Base-by-base conservation (phyloP, 2,888 invertebrate species). In the Chydorus sphaericus region DNA sequence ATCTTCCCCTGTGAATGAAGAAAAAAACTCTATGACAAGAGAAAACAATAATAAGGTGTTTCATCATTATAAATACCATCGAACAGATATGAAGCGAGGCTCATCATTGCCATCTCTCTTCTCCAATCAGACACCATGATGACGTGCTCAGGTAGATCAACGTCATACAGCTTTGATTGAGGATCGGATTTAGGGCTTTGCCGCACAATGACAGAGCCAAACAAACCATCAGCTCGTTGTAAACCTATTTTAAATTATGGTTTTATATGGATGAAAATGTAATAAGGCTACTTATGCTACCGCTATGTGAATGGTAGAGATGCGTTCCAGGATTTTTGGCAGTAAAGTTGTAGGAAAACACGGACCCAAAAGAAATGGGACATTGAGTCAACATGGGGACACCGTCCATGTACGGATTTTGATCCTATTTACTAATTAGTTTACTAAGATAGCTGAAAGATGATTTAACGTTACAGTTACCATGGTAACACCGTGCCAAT, bases 1-100 rank as follows among this genome's bases (percentile, higher is more conserved):
- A 64, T 84, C 80, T 0, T 85, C 88, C 20, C 74, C 73, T 91
- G 88, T 66, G 89, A 86, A 67, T 91, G 90, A 18, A 80, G 78
- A 0, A 85, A 75, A 69, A 90, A 91, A 70, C 82, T 83, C 18
- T n/a, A n/a, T n/a, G n/a, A n/a, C n/a, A n/a, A n/a, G n/a, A n/a
- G n/a, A n/a, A n/a, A n/a, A n/a, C n/a, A n/a, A n/a, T n/a, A n/a
- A n/a, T n/a, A n/a, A n/a, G n/a, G n/a, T n/a, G n/a, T n/a, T n/a
- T n/a, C n/a, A n/a, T n/a, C n/a, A n/a, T n/a, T n/a, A n/a, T n/a
- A n/a, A n/a, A n/a, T n/a, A n/a, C n/a, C n/a, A n/a, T n/a, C n/a
- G n/a, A n/a, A n/a, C n/a, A n/a, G n/a, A n/a, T n/a, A n/a, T n/a
- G n/a, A n/a, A n/a, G n/a, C 62, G 2, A 65, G 61, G 2, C 63